These are phyloP conservation scores for Pterostichus madidus DNA, from an alignment of 2,888 invertebrate genomes.

Conservation along the genomic window DNA sequence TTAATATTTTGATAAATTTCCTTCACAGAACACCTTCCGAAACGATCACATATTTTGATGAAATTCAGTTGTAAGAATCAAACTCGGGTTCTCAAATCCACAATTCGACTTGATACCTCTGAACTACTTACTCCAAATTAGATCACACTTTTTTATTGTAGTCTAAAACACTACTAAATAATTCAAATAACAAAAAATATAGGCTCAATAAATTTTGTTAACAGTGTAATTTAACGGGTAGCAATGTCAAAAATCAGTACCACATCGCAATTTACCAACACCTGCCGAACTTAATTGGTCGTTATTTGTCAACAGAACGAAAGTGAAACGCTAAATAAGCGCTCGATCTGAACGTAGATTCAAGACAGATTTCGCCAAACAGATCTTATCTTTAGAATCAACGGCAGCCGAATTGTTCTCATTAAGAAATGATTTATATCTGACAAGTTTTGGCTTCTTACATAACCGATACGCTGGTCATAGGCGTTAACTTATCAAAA, in stretches of 20 bases:
- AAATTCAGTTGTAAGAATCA: no score
- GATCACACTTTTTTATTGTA: constrained; percentile 8
- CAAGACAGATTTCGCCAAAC: constrained; percentile 27
- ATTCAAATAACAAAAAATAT: constrained; percentile 39
- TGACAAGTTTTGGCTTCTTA: constrained; percentile 17
- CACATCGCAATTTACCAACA: constrained; percentile 6
- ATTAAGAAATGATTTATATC: constrained; percentile 59
- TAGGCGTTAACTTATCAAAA: constrained; percentile 38
- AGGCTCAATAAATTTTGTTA: constrained; percentile 20
- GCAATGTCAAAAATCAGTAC: constrained; percentile 33
- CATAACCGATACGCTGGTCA: constrained; percentile 1
- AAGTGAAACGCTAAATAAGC: constrained; percentile 23
- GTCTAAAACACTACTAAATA: constrained; percentile 16
- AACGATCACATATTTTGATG: no score
- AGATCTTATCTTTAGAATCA: constrained; percentile 35
- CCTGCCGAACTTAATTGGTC: constrained; percentile 46
- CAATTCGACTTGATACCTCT: no score
- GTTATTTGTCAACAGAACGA: constrained; percentile 34
- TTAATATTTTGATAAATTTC: no score
- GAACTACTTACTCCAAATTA: no score
- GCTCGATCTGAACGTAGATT: neutral
- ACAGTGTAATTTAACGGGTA: constrained; percentile 23
- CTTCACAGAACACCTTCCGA: no score
- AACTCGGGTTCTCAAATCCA: no score
- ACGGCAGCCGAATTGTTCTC: constrained; percentile 56